Evolutionary conservation across 92 coral and sea anemone species (phyloP), one percentile per base, ranked within the genome.

Genomic region (Epizoanthus illoricatus): DNA sequence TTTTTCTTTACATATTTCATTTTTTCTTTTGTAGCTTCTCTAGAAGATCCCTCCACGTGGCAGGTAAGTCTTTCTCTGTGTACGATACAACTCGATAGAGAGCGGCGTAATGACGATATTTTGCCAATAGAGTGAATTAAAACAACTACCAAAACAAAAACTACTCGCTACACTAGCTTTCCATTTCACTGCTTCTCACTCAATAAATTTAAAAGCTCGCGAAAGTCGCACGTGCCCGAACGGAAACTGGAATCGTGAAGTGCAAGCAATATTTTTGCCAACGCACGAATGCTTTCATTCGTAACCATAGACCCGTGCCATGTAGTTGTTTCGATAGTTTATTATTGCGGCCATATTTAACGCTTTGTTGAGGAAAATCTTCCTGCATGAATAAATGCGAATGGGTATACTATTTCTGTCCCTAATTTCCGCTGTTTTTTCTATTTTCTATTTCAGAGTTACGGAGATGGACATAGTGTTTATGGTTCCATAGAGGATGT

Each of bases 41-140:
- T 96, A 62, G 99, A 93, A 21, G 98, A 96, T 75, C 71, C 86
- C 70, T 92, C 98, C 99, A 96, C 99, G 98, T 96, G 99, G 99
- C 98, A 91, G 75, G 88, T 80, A 59, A 91, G 89, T 73, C 81
- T 67, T 9, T 74, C 84, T 28, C 71, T 86, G 62, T 81, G 81
- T 76, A n/a, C 47, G 60, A 47, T 59, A 66, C 67, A 78, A 78
- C 82, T 19, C 58, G 81, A 78, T 78, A 78, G 71, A 78, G 82
- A 62, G 40, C 82, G 45, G 52, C 67, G 69, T 78, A 78, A 63
- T 78, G 45, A 43, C 24, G 57, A 78, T 63, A 75, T 78, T 78
- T 78, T 78, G 70, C 71, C 61, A 61, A 15, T 78, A 70, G 71
- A 62, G 71, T 78, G 82, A 78, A 78, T 78, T 78, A 40, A 63